Evolutionary conservation across 2,888 invertebrate genomes (phyloP), one percentile per base, ranked within the genome.

Genomic region (Corbicula japonica): DNA sequence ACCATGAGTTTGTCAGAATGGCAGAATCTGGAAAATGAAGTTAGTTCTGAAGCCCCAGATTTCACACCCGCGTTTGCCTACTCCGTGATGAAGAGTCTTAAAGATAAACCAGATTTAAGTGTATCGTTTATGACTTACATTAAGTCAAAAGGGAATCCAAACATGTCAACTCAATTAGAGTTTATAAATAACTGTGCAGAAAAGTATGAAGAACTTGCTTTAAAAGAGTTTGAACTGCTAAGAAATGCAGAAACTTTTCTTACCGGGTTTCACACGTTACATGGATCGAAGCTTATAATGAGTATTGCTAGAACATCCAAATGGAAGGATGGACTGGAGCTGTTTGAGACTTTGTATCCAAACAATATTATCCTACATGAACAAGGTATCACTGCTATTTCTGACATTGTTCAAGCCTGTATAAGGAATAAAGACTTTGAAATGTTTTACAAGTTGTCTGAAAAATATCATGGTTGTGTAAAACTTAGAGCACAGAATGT

Each of bases 121-220:
- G 48, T 65, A 5, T 65, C 65, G 2, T 65, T 23, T 12, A n/a
- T 52, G 18, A 52, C 26, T 26, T 65, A 52, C 28, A 35, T 65
- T 8, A 50, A 38, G 52, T 50, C 48, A 21, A 63, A 65, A 65
- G n/a, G 21, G 1, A 52, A 52, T 18, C 15, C 35, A 38, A 38
- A 35, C 30, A 15, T n/a, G n/a, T 23, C 26, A 10, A 23, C 21
- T 5, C 32, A 28, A 38, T 18, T 28, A 18, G 23, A 52, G 23
- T 65, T 65, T 28, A 28, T 48, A 18, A 18, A 52, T 4, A 65
- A 65, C 32, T 65, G 65, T 38, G 34, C 21, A 3, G 38, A 26
- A 34, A 65, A 50, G 28, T 38, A 65, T 52, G 65, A 65, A 52
- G 65, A 65, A 6, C 10, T 21, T 35, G 65, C 52, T 15, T 2